Evolutionary conservation across 1,140 invertebrate species (phyloP).

Genomic region (Leptinotarsa texana): DNA sequence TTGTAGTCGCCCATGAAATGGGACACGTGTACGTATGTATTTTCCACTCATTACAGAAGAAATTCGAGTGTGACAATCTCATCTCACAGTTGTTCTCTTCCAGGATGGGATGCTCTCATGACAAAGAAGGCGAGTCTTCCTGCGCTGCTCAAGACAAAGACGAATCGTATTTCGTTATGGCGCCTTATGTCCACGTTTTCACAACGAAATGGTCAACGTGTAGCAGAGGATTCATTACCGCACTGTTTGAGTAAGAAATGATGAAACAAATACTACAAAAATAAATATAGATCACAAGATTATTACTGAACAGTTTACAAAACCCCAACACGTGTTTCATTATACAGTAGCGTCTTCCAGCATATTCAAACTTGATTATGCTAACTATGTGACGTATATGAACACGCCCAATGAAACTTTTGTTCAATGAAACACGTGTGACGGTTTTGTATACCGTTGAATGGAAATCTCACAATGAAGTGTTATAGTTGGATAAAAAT

Average conservation of each 20-base stretch:
- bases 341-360: no score
- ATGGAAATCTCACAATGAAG: no score
- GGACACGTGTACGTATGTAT: constrained; percentile 68
- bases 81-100: constrained; percentile 42
- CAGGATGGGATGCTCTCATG: constrained; percentile 69
- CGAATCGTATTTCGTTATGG: constrained; percentile 65
- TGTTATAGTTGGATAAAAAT: no score
- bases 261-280: not conserved
- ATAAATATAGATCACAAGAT: not conserved
- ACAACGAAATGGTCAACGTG: constrained; percentile 70
- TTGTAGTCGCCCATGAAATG: constrained; percentile 73
- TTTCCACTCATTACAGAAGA: not conserved
- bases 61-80: no score
- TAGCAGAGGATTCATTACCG: constrained; percentile 65
- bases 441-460: no score
- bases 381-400: no score
- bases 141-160: constrained; percentile 55
- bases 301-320: no score
- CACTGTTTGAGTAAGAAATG: constrained; percentile 68
- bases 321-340: no score
- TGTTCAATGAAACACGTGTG: no score
- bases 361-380: no score
- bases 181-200: constrained; percentile 64
- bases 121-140: constrained; percentile 58
- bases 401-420: no score